A percentile compares a stretch with the other conserved stretches of the same genome.
Evolutionary conservation across 2,797 vertebrate species (phyloP).

Genomic region (Morus bassanus): DNA sequence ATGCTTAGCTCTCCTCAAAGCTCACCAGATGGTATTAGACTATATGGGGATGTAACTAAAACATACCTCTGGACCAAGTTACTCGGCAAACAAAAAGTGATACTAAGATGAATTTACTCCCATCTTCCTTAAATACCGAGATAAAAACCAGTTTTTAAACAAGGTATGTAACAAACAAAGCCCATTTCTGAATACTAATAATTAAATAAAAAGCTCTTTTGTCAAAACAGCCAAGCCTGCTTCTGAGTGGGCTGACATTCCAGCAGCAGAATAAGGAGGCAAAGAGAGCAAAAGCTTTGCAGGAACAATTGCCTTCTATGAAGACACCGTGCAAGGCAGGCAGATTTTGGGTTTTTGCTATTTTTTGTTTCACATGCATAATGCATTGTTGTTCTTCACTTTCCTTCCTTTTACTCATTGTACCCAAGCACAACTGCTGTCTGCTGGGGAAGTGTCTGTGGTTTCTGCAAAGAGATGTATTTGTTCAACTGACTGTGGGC

Average conservation of each 20-base stretch:
- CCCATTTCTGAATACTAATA: neutral
- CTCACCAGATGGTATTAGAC: neutral
- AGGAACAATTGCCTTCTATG: slow-evolving; percentile 49
- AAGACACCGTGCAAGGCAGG: neutral
- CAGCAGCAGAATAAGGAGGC: neutral
- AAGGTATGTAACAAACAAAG: neutral
- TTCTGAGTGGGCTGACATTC: slow-evolving; percentile 15
- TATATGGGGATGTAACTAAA: neutral
- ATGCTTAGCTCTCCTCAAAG: neutral
- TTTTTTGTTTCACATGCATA: slow-evolving; percentile 8
- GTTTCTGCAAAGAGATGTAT: slow-evolving; percentile 28
- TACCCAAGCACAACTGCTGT: neutral
- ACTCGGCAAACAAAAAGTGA: neutral
- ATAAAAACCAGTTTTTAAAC: neutral
- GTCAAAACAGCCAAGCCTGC: neutral
- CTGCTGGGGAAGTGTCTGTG: neutral
- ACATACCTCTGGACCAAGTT: fast-evolving
- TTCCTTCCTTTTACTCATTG: neutral
- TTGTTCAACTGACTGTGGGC: slow-evolving; percentile 45
- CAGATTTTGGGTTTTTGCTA: neutral
- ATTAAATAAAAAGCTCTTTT: slow-evolving; percentile 2
- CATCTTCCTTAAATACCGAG: neutral
- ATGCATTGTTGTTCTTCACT: slow-evolving; percentile 1
- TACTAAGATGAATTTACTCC: neutral
- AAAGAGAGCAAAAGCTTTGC: neutral